phyloP scores from a whole-genome alignment of 2,888 invertebrate genomes.

The Xestia sexstrigata region DNA sequence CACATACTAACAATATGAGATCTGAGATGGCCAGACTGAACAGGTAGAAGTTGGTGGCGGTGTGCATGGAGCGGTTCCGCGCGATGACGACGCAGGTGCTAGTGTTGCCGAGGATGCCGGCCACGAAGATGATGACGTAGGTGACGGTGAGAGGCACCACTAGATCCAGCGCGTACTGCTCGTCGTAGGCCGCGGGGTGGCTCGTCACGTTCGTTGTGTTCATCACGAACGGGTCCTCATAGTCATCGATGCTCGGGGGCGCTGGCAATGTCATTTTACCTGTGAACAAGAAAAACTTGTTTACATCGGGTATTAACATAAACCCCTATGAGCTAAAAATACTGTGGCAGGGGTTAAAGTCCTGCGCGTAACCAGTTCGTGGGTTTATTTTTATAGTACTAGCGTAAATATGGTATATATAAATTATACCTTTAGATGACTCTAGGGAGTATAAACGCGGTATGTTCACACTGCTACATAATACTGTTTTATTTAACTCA shows the following conservation, averaged over 20 bases:
- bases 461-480: slow-evolving; percentile 21
- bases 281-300: slow-evolving; percentile 73
- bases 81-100: slow-evolving; percentile 95
- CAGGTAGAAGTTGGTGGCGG: slow-evolving; percentile 95
- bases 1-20: slow-evolving; percentile 93
- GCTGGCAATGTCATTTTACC: slow-evolving; percentile 74
- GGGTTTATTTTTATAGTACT: slow-evolving; percentile 29
- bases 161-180: slow-evolving; percentile 91
- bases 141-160: slow-evolving; percentile 92
- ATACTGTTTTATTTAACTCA: slow-evolving; percentile 37
- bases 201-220: slow-evolving; percentile 80
- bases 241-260: slow-evolving; percentile 75
- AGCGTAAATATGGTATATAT: slow-evolving; percentile 1
- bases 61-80: slow-evolving; percentile 95
- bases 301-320: slow-evolving; percentile 22
- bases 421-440: slow-evolving; percentile 30
- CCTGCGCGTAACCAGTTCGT: slow-evolving; percentile 38
- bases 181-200: slow-evolving; percentile 72
- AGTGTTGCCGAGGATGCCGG: slow-evolving; percentile 94
- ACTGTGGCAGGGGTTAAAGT: slow-evolving; percentile 33
- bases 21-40: slow-evolving; percentile 95
- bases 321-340: slow-evolving; percentile 41
- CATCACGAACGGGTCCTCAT: slow-evolving; percentile 70
- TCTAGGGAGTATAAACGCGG: slow-evolving; percentile 20
- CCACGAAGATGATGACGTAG: slow-evolving; percentile 93